phyloP scores from a whole-genome alignment of 2,113 vertebrate genomes.

The Alosa alosa region DNA sequence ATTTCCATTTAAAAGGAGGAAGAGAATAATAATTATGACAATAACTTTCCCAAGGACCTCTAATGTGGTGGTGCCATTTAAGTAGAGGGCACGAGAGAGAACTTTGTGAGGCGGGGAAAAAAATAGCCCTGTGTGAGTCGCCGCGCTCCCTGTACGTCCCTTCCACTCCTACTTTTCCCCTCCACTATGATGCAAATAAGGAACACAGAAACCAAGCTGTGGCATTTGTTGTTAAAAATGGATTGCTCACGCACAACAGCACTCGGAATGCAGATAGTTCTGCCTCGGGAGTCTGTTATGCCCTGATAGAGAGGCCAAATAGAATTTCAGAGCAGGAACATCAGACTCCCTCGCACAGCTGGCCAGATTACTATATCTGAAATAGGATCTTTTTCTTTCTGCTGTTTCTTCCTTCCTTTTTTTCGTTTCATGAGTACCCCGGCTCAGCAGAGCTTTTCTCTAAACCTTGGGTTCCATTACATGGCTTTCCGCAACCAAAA shows the following conservation, averaged over 20 bases:
- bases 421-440: background rate
- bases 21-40: background rate
- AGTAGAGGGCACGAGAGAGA: background rate
- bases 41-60: background rate
- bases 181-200: constrained; percentile 7
- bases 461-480: constrained; percentile 15
- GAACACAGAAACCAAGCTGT: constrained; percentile 8
- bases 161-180: background rate
- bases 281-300: constrained; percentile 8
- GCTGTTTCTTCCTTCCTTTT: background rate
- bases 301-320: constrained; percentile 29
- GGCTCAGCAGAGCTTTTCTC: constrained; percentile 4
- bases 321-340: constrained; percentile 21
- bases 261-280: constrained; percentile 20
- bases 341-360: background rate
- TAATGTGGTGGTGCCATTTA: background rate
- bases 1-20: background rate
- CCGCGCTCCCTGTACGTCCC: background rate
- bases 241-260: constrained; percentile 24
- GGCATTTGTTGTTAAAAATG: constrained; percentile 11
- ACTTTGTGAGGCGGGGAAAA: background rate
- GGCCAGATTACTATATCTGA: constrained; percentile 23
- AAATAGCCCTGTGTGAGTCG: background rate
- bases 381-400: constrained; percentile 28
- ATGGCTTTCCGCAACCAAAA: constrained; percentile 14